Conservation (phyloP, 1,140 invertebrate species). For the Sinella curviseta region DNA sequence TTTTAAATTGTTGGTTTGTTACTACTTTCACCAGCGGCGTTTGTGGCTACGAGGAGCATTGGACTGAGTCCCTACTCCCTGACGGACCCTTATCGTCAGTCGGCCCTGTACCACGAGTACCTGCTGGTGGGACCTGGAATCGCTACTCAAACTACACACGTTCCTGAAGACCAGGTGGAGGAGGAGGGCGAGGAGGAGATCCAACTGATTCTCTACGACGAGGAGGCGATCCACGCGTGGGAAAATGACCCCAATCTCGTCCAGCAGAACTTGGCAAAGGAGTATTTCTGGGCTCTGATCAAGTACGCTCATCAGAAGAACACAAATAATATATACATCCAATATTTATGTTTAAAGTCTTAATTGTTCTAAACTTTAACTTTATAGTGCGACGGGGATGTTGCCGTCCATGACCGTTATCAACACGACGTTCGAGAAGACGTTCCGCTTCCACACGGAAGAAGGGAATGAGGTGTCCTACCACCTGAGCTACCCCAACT, state of each 20-base stretch:
- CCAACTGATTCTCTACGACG: not conserved
- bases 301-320: not conserved
- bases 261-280: not conserved
- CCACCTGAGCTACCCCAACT: not conserved
- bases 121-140: not conserved
- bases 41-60: not conserved
- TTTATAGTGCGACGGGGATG: not conserved
- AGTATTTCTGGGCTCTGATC: not conserved
- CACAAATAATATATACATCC: too few relatives aligned
- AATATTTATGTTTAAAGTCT: not conserved
- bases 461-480: not conserved
- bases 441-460: not conserved
- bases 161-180: not conserved
- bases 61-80: not conserved
- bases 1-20: not conserved
- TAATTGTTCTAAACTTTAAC: not conserved
- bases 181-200: not conserved
- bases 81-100: not conserved
- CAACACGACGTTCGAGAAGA: not conserved
- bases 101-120: not conserved
- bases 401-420: not conserved
- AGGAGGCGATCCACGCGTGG: not conserved
- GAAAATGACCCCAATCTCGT: not conserved
- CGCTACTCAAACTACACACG: not conserved
- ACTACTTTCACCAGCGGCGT: not conserved